Base-by-base conservation (phyloP, 2,888 invertebrate genomes). In the Nebria brevicollis region DNA sequence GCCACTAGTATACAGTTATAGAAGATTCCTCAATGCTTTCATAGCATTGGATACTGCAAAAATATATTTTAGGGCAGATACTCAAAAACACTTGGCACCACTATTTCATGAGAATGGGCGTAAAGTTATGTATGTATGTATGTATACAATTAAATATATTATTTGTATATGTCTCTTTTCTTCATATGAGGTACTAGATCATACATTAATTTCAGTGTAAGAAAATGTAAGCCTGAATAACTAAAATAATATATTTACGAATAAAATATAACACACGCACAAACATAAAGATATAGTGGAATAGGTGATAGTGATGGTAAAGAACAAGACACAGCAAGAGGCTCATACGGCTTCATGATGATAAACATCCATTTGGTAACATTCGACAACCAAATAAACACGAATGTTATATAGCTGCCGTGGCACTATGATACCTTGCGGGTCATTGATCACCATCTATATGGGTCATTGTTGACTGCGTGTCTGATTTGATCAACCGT, bases 301-400 rank as follows among this genome's bases (percentile, higher is more conserved):
- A 54, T 54, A 54, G 54, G 13, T 13, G 54, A 54, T 54, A 54
- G 54, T 54, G 54, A 13, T 54, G 54, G 54, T 13, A 54, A 13
- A 11, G 54, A 54, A 54, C 34, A 34, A 25, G 70, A 34, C 70
- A 70, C 70, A 70, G 70, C 70, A 34, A 15, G 70, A 70, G 15
- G 42, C 73, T 73, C 73, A 42, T 41, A 41, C 73, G 73, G 43
- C 43, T 72, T 41, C 42, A 26, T 41, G 73, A 79, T 79, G 79
- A 79, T 79, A 75, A 79, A 79, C 79, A 74, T 15, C 74, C 79
- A 43, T 68, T 72, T 54, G 54, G 79, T 66, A 73, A 79, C 75
- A 79, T 75, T 79, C 79, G 68, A 79, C 79, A 79, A 66, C 74
- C 79, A 75, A 79, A 79, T 79, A 79, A 79, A 79, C 79, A 79